Conservation (phyloP, 1,140 invertebrate genomes). For the Drosophila aff. region DNA sequence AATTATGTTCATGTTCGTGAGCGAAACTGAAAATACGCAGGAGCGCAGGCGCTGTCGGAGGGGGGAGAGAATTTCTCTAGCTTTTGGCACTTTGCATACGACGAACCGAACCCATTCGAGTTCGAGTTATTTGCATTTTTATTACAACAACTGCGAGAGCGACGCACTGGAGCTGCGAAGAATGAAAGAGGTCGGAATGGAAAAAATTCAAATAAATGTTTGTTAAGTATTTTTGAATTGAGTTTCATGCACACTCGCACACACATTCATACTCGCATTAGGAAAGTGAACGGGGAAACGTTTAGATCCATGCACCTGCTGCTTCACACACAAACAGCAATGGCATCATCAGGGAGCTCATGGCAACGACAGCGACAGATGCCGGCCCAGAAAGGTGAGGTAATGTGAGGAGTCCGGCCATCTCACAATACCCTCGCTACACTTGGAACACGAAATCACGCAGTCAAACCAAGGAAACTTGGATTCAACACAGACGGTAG, state of each 20-base stretch:
- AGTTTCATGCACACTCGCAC: constrained; percentile 60
- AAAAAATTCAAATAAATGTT: constrained; percentile 80
- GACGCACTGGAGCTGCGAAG: constrained; percentile 42
- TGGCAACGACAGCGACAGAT: constrained; percentile 39
- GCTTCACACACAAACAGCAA: constrained; percentile 55
- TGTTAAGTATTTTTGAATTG: constrained; percentile 83
- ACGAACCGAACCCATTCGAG: constrained; percentile 64
- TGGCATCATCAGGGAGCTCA: constrained; percentile 31
- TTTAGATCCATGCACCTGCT: constrained; percentile 68
- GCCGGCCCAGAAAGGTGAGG: constrained; percentile 8
- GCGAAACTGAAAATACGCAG: constrained; percentile 21
- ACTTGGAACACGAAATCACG: background rate
- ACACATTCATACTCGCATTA: constrained; percentile 52
- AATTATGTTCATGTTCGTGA: constrained; percentile 72
- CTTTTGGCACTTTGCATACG: constrained; percentile 82
- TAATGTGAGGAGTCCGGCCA: background rate
- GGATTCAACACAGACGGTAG: background rate
- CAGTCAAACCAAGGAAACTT: background rate
- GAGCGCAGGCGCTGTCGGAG: constrained; percentile 1
- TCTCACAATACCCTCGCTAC: background rate
- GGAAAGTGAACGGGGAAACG: constrained; percentile 53
- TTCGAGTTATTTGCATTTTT: constrained; percentile 81
- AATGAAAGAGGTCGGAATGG: constrained; percentile 29
- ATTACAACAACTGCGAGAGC: constrained; percentile 75
- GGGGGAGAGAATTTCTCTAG: constrained; percentile 31